Evolutionary conservation across 2,888 invertebrate species (phyloP), one percentile per base, ranked within the genome.

Genomic region (Tenthredo scrophulariae): DNA sequence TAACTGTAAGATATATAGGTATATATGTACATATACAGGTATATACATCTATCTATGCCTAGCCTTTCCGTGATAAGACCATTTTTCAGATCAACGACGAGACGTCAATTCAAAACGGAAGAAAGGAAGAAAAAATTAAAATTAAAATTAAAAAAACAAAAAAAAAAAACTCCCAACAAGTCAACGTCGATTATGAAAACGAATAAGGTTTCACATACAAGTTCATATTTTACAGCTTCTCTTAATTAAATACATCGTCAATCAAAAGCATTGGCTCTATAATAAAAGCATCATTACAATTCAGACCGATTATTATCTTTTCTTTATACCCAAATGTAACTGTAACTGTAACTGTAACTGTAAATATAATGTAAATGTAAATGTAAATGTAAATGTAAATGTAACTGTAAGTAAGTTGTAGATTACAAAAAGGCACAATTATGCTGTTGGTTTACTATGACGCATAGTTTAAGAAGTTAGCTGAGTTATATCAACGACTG

Each of bases 351-450:
- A n/a, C 5, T 62, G 65, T 65, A 26, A 75, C 18, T 22, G 46
- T 46, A 46, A 46, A 46, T 58, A 22, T 58, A 58, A 58, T 58
- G 46, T 46, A 46, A 46, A 26, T 65, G 26, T 65, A 26, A 13
- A 22, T 65, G 13, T 37, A 37, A 37, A 37, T 37, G n/a, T 29
- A 29, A 26, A 13, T 65, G 65, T 37, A 37, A 37, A 37, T 37
- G n/a, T 29, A 29, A 26, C 1, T 65, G 65, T 67, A 33, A 77
- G n/a, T 26, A n/a, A 77, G 15, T 40, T 54, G 77, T 77, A 50
- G 50, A 77, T 50, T 54, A 77, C 18, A 77, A 77, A 77, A 77
- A 77, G 77, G 50, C 50, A 74, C 74, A 43, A 67, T 67, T 67
- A 67, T 67, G 67, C 67, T 67, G 15, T 67, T 67, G 33, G 67